Base-by-base conservation (phyloP, 1,140 invertebrate genomes). In the Hyles euphorbiae region DNA sequence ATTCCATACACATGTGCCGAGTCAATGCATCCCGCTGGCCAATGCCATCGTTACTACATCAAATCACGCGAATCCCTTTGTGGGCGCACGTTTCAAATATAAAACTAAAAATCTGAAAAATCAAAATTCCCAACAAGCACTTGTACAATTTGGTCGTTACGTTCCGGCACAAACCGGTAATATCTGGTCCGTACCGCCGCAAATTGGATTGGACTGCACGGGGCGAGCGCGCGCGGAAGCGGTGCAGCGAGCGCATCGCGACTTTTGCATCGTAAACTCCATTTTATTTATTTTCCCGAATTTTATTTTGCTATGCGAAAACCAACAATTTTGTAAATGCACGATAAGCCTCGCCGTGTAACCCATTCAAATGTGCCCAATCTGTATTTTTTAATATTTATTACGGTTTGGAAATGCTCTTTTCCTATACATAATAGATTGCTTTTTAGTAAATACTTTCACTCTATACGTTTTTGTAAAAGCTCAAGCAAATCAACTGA, bases 201-300 rank as follows among this genome's bases (percentile, higher is more conserved):
- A 74, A 74, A 77, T 72, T 77, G 72, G 72, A 77, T 74, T 72
- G 69, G 63, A 68, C 64, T 58, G 61, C 56, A 54, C 52, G 55
- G 49, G 33, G 53, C 60, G 65, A 55, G 36, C 5, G 36, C 36
- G 36, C 36, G 36, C 36, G 36, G 36, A 0, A 8, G 36, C 36
- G 36, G 36, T 8, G 36, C 12, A n/a, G 46, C 46, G 12, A 34
- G 53, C 60, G 65, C 58, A 67, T 62, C 44, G 61, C 65, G 70
- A 70, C 59, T 67, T 69, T 67, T 71, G 68, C 63, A 68, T 70
- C 53, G 65, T 58, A 60, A 59, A 46, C 59, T 65, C 64, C 71
- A 68, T 71, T 70, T 74, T 72, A 72, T 70, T 65, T 70, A 67
- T 67, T 67, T 65, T 60, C 54, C 56, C 48, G 36, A n/a, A n/a